Evolutionary conservation across 2,888 invertebrate species (phyloP).

Genomic region (Chesias legatella): DNA sequence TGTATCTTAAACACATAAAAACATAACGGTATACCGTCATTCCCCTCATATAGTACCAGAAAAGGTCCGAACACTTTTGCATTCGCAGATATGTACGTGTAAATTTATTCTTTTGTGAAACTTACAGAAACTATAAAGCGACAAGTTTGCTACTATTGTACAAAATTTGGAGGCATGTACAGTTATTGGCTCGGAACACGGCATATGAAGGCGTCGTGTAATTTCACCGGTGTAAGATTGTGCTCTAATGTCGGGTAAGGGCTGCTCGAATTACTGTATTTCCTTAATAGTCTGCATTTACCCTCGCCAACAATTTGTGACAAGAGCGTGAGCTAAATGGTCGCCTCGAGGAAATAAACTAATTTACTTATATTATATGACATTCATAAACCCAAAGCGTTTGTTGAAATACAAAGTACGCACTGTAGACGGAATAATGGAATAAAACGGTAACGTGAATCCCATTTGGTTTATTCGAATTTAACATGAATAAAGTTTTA

Average conservation of each 20-base stretch:
- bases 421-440: slow-evolving; percentile 39
- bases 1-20: too few species aligned
- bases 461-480: neutral
- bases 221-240: slow-evolving; percentile 75
- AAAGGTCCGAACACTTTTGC: slow-evolving; percentile 13
- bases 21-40: slow-evolving; percentile 8
- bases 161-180: slow-evolving; percentile 22
- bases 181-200: slow-evolving; percentile 72
- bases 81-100: slow-evolving; percentile 14
- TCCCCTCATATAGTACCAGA: slow-evolving; percentile 10
- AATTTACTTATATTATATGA: slow-evolving; percentile 74
- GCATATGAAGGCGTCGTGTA: slow-evolving; percentile 75
- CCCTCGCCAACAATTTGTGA: slow-evolving; percentile 78
- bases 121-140: slow-evolving; percentile 9
- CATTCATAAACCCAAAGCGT: slow-evolving; percentile 58
- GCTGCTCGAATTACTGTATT: slow-evolving; percentile 77
- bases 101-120: slow-evolving; percentile 17
- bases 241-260: slow-evolving; percentile 76
- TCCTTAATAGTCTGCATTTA: slow-evolving; percentile 80
- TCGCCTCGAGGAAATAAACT: slow-evolving; percentile 78
- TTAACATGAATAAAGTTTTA: too few species aligned
- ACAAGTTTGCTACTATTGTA: slow-evolving; percentile 30
- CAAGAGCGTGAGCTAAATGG: slow-evolving; percentile 77
- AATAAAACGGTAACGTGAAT: slow-evolving; percentile 24
- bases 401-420: slow-evolving; percentile 53